Evolutionary conservation across 2,113 vertebrate species (phyloP).

Genomic region (Pterocles burchelli): DNA sequence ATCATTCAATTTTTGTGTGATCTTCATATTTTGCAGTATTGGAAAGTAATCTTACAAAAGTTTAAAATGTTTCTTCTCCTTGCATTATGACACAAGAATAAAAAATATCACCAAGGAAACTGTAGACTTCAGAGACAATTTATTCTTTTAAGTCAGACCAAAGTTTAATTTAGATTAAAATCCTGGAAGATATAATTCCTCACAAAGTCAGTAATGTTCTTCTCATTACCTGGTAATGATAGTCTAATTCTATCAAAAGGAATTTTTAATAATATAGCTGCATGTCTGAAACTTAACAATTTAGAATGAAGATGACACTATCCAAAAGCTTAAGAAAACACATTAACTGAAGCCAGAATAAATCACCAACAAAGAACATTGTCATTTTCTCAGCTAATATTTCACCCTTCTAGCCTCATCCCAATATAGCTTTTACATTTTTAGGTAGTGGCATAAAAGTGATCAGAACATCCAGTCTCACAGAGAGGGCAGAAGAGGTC

Average conservation of each 20-base stretch:
- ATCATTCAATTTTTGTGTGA: slow-evolving; percentile 29
- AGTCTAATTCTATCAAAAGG: slow-evolving; percentile 71
- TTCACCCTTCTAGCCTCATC: slow-evolving; percentile 1
- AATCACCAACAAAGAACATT: slow-evolving; percentile 62
- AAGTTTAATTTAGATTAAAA: slow-evolving; percentile 74
- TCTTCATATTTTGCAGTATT: slow-evolving; percentile 8
- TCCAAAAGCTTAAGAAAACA: slow-evolving; percentile 70
- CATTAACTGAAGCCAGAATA: slow-evolving; percentile 60
- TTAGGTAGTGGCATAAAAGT: not conserved
- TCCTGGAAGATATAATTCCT: slow-evolving; percentile 68
- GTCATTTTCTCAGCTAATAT: slow-evolving; percentile 40
- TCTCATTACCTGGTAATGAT: slow-evolving; percentile 70
- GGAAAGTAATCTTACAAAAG: slow-evolving; percentile 47
- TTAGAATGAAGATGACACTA: slow-evolving; percentile 58
- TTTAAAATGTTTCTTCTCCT: slow-evolving; percentile 42
- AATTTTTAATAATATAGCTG: slow-evolving; percentile 69
- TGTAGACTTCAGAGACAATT: slow-evolving; percentile 58
- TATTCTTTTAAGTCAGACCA: slow-evolving; percentile 69
- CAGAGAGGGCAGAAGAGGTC: not conserved
- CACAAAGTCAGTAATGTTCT: slow-evolving; percentile 66
- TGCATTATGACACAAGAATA: slow-evolving; percentile 27
- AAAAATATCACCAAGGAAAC: slow-evolving; percentile 68
- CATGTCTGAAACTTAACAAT: slow-evolving; percentile 67
- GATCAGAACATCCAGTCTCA: not conserved
- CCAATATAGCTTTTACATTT: not conserved